Base-by-base conservation (phyloP, 2,113 vertebrate species). In the Aplodontia rufa region DNA sequence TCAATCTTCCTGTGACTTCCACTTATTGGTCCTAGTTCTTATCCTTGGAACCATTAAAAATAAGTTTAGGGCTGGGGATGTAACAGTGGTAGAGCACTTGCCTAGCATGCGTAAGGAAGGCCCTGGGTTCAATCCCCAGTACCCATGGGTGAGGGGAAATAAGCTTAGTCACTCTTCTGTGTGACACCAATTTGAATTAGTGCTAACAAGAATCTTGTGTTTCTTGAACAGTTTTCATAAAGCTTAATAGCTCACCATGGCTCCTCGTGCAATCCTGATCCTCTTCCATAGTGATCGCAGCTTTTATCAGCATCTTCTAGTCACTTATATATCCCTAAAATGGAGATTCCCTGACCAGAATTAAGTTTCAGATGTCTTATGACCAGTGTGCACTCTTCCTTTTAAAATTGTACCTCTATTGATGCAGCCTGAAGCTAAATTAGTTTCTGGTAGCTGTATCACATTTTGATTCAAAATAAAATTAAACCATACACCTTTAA, bases 401-500 rank as follows among this genome's bases (percentile, higher is more conserved):
- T 30, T 86, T 76, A 55, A 60, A 26, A 68, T 13, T 35, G 7
- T 58, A 28, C 35, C 45, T 95, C 60, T 92, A 12, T 32, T 91
- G n/a, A 84, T 47, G 2, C 17, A 79, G 49, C 37, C 71, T 86
- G 55, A 88, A 88, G 55, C 53, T 85, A 87, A 95, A 64, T 71
- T 76, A 68, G 20, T 60, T 96, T 85, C 72, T 91, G 78, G 24
- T 75, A 72, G 19, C 32, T 55, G 0, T 42, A 37, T 91, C 68
- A 78, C 28, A 68, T 94, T 96, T 95, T 78, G 26, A 81, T 51
- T 68, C 32, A 84, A 87, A 93, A 64, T 76, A 83, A 30, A 12
- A 92, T 60, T n/a, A 95, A 90, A 22, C 24, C 72, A 86, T 86
- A 76, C 78, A 53, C 17, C 79, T 81, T 79, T 96, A 69, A 89